phyloP scores from a whole-genome alignment of 2,113 vertebrate genomes.

The Ptilorrhoa leucosticta region DNA sequence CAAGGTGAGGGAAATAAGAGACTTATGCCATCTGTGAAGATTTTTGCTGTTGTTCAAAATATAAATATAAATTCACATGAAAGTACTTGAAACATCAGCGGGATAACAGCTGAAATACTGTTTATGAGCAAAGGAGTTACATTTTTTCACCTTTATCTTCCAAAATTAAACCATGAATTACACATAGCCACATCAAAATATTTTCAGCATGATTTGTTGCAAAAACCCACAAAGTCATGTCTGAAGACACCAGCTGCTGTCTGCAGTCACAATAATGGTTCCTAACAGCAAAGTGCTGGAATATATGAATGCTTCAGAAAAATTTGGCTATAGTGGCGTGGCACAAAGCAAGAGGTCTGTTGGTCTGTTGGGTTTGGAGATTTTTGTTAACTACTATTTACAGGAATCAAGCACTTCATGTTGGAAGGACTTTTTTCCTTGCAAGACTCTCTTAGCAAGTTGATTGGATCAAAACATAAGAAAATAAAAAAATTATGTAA shows the following conservation, averaged over 20 bases:
- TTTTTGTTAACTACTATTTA: background rate
- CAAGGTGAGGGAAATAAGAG: background rate
- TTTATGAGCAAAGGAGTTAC: background rate
- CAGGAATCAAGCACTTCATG: background rate
- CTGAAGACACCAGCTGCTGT: background rate
- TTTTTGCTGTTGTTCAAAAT: background rate
- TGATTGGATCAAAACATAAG: background rate
- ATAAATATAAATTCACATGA: background rate
- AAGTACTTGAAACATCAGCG: background rate
- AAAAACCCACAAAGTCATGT: background rate
- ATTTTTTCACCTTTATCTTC: background rate
- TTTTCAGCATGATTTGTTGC: background rate
- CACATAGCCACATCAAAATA: background rate
- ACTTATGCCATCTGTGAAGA: background rate
- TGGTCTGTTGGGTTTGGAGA: background rate
- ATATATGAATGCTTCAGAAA: background rate
- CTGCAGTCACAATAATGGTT: background rate
- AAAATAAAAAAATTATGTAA: background rate
- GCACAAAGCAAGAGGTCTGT: background rate
- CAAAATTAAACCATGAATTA: background rate
- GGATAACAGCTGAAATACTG: background rate
- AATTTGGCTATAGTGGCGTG: background rate
- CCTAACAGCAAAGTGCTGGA: background rate
- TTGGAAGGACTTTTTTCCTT: background rate
- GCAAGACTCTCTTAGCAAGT: background rate